Evolutionary conservation across 2,113 vertebrate genomes (phyloP).

Genomic region (Origma solitaria): DNA sequence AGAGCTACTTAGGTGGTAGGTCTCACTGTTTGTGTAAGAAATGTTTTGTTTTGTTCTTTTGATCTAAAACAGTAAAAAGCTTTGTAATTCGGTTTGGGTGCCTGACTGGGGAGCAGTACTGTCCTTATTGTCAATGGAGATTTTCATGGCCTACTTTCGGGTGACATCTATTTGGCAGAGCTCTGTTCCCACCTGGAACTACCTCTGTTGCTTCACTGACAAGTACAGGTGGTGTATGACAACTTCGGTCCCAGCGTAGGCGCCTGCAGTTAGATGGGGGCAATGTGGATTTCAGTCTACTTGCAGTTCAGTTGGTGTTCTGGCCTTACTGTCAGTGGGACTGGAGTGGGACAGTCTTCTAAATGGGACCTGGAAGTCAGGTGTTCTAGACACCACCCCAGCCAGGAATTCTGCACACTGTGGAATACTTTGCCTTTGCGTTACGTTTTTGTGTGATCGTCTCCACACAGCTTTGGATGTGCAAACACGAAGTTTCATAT

Average conservation of each 20-base stretch:
- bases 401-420: neutral
- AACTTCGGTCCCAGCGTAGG: neutral
- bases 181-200: neutral
- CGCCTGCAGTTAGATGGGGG: neutral
- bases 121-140: neutral
- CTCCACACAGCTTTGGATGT: neutral
- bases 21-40: neutral
- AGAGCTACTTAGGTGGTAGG: neutral
- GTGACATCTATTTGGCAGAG: neutral
- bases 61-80: neutral
- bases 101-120: neutral
- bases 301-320: rapidly evolving
- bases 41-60: neutral
- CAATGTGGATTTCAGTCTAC: neutral
- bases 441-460: neutral
- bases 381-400: neutral
- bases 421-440: rapidly evolving
- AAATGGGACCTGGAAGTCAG: neutral
- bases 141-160: neutral
- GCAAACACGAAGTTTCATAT: neutral
- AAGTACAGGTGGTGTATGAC: neutral
- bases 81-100: neutral
- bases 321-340: neutral
- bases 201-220: neutral
- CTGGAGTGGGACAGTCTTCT: neutral